Evolutionary conservation across 1,140 invertebrate species (phyloP).

Genomic region (Drosophila punjabiensis): DNA sequence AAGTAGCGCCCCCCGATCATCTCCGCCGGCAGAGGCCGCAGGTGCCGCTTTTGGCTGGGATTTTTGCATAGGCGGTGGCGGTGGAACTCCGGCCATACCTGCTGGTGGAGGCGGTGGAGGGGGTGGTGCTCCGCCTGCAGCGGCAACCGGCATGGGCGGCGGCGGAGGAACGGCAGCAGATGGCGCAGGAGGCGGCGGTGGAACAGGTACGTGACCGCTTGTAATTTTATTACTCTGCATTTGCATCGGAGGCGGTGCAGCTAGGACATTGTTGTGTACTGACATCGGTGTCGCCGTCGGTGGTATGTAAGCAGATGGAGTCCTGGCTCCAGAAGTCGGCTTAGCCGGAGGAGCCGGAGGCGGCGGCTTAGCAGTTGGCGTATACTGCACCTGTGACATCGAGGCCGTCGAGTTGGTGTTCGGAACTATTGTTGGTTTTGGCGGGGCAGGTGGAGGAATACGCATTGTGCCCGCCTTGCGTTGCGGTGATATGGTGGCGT

Average conservation of each 20-base stretch:
- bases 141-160: constrained; percentile 28
- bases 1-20: constrained; percentile 69
- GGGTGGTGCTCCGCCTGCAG: constrained; percentile 20
- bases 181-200: constrained; percentile 34
- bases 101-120: constrained; percentile 59
- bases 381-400: constrained; percentile 28
- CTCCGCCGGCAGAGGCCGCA: constrained; percentile 30
- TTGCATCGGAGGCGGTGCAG: constrained; percentile 32
- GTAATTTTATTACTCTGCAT: constrained; percentile 6
- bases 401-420: constrained; percentile 19
- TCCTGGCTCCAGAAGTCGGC: constrained; percentile 23
- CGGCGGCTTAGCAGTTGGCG: constrained; percentile 27
- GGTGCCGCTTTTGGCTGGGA: constrained; percentile 29
- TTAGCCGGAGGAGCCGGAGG: constrained; percentile 37
- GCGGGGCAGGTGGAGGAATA: constrained; percentile 58
- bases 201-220: not conserved
- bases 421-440: constrained; percentile 60
- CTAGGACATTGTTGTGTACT: not conserved
- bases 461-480: constrained; percentile 64
- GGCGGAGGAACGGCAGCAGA: constrained; percentile 16
- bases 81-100: constrained; percentile 20
- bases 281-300: constrained; percentile 5
- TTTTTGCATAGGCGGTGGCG: constrained; percentile 40
- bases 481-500: constrained; percentile 64
- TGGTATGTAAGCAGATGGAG: constrained; percentile 12